A percentile compares a stretch with the other conserved stretches of the same genome.
Evolutionary conservation across 2,797 vertebrate species (phyloP).

Genomic region (Peromyscus eremicus): DNA sequence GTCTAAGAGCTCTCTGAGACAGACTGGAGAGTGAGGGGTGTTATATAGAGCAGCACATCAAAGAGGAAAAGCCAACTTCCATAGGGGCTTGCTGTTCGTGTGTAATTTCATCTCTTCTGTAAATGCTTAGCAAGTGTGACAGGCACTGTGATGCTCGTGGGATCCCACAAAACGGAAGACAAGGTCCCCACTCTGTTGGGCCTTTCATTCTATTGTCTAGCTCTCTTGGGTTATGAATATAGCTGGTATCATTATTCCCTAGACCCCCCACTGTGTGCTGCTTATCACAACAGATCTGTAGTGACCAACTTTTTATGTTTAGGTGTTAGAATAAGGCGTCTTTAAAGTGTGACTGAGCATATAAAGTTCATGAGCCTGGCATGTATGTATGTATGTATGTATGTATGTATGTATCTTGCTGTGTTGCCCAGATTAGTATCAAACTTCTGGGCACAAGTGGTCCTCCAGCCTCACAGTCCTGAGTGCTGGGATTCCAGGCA

Average conservation of each 20-base stretch:
- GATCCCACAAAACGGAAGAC: not conserved
- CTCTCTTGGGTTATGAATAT: not conserved
- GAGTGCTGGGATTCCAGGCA: not conserved
- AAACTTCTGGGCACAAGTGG: not conserved
- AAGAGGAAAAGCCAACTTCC: not conserved
- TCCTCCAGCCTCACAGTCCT: not conserved
- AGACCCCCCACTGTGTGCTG: not conserved
- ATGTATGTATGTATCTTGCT: not conserved
- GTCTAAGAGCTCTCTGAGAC: not conserved
- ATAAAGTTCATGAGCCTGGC: not conserved
- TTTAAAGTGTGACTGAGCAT: not conserved
- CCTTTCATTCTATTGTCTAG: not conserved
- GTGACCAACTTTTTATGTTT: not conserved
- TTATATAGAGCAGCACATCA: not conserved
- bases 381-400: not conserved
- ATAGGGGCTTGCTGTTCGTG: not conserved
- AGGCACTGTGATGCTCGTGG: not conserved
- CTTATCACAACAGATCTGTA: not conserved
- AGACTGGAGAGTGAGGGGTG: not conserved
- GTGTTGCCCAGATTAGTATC: not conserved
- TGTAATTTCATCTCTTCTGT: not conserved
- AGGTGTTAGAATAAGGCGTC: not conserved
- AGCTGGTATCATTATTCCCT: not conserved
- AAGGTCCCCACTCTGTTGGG: not conserved
- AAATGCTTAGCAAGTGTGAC: not conserved